Evolutionary conservation across 2,797 vertebrate species (phyloP), one percentile per base, ranked within the genome.

Genomic region (Toxotes lorentzi): DNA sequence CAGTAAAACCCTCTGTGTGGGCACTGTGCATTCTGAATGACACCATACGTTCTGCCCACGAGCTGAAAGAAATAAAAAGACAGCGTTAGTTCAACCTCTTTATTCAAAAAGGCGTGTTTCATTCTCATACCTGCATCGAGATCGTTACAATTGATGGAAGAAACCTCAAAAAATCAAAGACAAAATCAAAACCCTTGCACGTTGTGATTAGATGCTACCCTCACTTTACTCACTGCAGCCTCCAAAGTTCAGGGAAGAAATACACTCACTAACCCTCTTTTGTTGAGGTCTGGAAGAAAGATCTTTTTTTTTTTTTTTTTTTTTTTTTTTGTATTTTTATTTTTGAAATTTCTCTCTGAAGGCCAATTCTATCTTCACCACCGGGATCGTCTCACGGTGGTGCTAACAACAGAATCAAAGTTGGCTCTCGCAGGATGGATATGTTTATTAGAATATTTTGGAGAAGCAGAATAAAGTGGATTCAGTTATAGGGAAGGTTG

Each of bases 91-190:
- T 88, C 77, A 93, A 93, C 91, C 92, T 89, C 86, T 95, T 95
- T 95, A 95, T 94, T 94, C 85, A 91, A 93, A 95, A 94, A 92
- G 91, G 88, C 88, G 91, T 84, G 66, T 90, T 92, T 92, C 91
- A 92, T 89, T 91, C 89, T 89, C 88, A 93, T 87, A 91, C 88
- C 80, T 88, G 91, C 89, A 92, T 92, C 90, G 83, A 85, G 87
- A 86, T 90, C 87, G 87, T 93, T 93, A 94, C 93, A 95, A 94
- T 92, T 94, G 75, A 92, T 90, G 93, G 92, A 94, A 93, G 87
- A 93, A 93, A 91, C 81, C 87, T 83, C 78, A 83, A 88, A 91
- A 92, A 88, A 2, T 2, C 79, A 73, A 78, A 84, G 81, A 69
- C 57, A 34, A 78, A 83, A 89, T 61, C 76, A 81, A 66, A 82